phyloP scores from a whole-genome alignment of 1,140 invertebrate species.

The Phymorhynchus buccinoides region DNA sequence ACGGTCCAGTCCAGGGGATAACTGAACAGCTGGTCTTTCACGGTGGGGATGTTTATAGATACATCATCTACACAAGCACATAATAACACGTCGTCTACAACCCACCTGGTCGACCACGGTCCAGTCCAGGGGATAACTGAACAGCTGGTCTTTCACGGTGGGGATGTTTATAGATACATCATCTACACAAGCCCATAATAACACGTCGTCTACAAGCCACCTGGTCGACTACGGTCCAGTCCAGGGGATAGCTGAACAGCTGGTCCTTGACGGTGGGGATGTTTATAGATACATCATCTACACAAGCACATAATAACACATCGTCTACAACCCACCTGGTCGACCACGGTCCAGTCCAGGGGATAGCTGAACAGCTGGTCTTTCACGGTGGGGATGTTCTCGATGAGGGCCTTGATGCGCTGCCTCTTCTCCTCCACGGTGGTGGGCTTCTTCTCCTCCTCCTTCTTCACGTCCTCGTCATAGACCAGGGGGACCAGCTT shows the following conservation, averaged over 20 bases:
- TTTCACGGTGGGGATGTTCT: constrained; percentile 98
- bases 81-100: too few relatives aligned
- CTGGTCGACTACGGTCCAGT: constrained; percentile 90
- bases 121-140: constrained; percentile 95
- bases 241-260: constrained; percentile 93
- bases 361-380: constrained; percentile 94
- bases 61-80: too few relatives aligned
- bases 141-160: constrained; percentile 95
- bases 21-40: constrained; percentile 94
- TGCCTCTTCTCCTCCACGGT: constrained; percentile 91
- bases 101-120: constrained; percentile 85
- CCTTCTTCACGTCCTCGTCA: constrained; percentile 72
- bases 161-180: too few relatives aligned
- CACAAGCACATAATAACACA: too few relatives aligned
- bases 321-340: constrained; percentile 82
- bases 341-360: constrained; percentile 92
- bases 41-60: constrained; percentile 98
- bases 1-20: constrained; percentile 93
- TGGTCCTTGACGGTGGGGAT: constrained; percentile 98
- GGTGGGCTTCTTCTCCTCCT: constrained; percentile 69
- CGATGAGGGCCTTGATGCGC: constrained; percentile 96
- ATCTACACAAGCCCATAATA: too few relatives aligned
- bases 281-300: too few relatives aligned
- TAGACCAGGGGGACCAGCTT: constrained; percentile 85
- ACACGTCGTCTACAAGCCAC: constrained; percentile 67